These are phyloP conservation scores for Phymorhynchus buccinoides DNA, from an alignment of 1,140 invertebrate genomes.

Conservation along the genomic window DNA sequence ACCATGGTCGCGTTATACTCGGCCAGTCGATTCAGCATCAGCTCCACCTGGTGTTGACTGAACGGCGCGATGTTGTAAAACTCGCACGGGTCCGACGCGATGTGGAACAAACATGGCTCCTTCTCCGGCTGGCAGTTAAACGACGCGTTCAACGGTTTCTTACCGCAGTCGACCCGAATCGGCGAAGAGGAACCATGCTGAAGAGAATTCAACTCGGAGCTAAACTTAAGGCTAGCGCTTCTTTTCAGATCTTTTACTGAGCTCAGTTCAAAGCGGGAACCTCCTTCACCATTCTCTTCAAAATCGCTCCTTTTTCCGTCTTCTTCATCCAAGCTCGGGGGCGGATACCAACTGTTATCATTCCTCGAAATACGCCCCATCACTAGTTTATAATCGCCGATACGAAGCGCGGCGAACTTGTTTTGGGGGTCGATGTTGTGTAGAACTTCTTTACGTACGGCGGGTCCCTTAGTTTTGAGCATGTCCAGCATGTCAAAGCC, in stretches of 20 bases:
- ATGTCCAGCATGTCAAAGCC: slow-evolving; percentile 85
- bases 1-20: slow-evolving; percentile 54
- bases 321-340: slow-evolving; percentile 14
- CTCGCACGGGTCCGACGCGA: slow-evolving; percentile 89
- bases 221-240: not conserved
- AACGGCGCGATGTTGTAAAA: slow-evolving; percentile 80
- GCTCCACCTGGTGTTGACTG: slow-evolving; percentile 69
- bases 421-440: slow-evolving; percentile 91
- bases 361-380: slow-evolving; percentile 78
- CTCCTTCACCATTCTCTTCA: no score
- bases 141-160: slow-evolving; percentile 55
- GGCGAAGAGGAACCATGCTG: slow-evolving; percentile 27
- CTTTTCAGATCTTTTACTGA: no score
- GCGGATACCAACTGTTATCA: slow-evolving; percentile 65
- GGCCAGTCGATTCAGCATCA: slow-evolving; percentile 73
- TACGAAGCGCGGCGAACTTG: slow-evolving; percentile 81
- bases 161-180: slow-evolving; percentile 61
- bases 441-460: slow-evolving; percentile 80
- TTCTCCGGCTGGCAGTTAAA: slow-evolving; percentile 78
- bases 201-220: not conserved
- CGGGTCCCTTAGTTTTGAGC: slow-evolving; percentile 78
- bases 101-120: slow-evolving; percentile 85
- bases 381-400: slow-evolving; percentile 87
- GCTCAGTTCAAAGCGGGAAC: no score
- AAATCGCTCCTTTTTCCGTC: not conserved